Evolutionary conservation across 2,797 vertebrate genomes (phyloP).

Genomic region (Ctenopoma kingsleyae): DNA sequence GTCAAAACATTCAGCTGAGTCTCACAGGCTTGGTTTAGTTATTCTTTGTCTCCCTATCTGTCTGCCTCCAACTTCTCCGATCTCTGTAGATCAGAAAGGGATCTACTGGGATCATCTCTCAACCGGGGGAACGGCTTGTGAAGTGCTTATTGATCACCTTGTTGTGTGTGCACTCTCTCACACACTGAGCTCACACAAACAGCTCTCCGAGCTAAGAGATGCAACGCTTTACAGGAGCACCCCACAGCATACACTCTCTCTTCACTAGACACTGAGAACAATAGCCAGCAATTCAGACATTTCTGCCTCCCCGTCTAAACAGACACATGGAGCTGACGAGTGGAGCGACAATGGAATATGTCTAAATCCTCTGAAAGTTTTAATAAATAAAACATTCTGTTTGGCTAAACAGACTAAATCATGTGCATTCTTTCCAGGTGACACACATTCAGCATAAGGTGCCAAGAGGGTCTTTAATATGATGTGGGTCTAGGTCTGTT

Average conservation of each 20-base stretch:
- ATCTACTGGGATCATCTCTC: slow-evolving; percentile 75
- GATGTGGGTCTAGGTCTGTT: slow-evolving; percentile 59
- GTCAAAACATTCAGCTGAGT: slow-evolving; percentile 64
- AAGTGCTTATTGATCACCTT: slow-evolving; percentile 84
- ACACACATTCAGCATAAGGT: slow-evolving; percentile 49
- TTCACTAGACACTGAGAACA: slow-evolving; percentile 43
- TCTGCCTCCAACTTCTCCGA: slow-evolving; percentile 55
- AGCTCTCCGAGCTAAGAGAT: slow-evolving; percentile 50
- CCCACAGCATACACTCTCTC: slow-evolving; percentile 19
- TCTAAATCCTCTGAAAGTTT: slow-evolving; percentile 36
- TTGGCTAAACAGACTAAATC: slow-evolving; percentile 48
- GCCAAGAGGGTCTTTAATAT: slow-evolving; percentile 68
- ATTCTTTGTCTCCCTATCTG: slow-evolving; percentile 59
- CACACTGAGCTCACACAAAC: slow-evolving; percentile 68
- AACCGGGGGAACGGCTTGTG: slow-evolving; percentile 62
- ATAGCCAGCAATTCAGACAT: slow-evolving; percentile 50
- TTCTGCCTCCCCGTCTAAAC: slow-evolving; percentile 35
- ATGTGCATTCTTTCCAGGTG: slow-evolving; percentile 75
- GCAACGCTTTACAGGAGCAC: slow-evolving; percentile 55
- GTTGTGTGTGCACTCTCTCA: slow-evolving; percentile 72
- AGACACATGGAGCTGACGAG: slow-evolving; percentile 29
- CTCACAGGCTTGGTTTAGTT: slow-evolving; percentile 43
- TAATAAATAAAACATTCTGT: slow-evolving; percentile 49
- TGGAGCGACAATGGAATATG: slow-evolving; percentile 27
- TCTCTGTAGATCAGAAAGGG: slow-evolving; percentile 66